phyloP scores from a whole-genome alignment of 2,888 invertebrate species.

The Zelleria hepariella region DNA sequence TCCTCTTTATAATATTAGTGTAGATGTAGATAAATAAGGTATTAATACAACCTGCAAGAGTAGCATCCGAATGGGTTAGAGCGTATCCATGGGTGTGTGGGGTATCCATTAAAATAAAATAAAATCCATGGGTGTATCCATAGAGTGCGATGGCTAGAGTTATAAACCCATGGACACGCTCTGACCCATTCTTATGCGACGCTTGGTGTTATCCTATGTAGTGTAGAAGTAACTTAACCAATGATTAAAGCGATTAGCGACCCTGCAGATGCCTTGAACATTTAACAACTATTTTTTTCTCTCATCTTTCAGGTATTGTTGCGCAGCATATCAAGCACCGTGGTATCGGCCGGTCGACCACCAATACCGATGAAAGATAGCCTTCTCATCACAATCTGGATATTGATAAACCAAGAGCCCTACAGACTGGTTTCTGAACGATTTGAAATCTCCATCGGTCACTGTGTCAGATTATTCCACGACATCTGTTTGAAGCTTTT shows the following conservation, averaged over 20 bases:
- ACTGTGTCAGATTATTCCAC: conserved; percentile 3
- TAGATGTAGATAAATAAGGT: no score
- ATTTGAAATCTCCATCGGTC: conserved; percentile 3
- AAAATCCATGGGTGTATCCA: no score
- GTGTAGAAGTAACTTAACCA: no score
- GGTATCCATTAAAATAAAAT: no score
- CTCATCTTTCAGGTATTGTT: neutral
- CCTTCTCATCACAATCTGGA: conserved; percentile 2
- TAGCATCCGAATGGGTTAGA: no score
- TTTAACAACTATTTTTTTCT: neutral
- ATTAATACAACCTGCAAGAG: no score
- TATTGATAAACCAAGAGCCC: neutral
- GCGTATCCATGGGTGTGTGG: no score
- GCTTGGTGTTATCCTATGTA: no score
- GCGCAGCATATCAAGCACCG: neutral
- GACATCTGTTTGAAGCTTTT: neutral
- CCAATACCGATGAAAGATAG: neutral
- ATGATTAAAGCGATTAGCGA: neutral
- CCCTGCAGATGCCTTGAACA: neutral
- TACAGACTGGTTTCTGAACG: neutral
- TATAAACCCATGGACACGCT: no score
- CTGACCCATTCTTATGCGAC: no score
- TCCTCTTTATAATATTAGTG: no score
- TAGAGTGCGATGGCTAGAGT: no score
- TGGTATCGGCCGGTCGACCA: conserved; percentile 2